These are phyloP conservation scores for Cryptoblepharus egeriae DNA, from an alignment of 2,797 vertebrate genomes.

Conservation along the genomic window DNA sequence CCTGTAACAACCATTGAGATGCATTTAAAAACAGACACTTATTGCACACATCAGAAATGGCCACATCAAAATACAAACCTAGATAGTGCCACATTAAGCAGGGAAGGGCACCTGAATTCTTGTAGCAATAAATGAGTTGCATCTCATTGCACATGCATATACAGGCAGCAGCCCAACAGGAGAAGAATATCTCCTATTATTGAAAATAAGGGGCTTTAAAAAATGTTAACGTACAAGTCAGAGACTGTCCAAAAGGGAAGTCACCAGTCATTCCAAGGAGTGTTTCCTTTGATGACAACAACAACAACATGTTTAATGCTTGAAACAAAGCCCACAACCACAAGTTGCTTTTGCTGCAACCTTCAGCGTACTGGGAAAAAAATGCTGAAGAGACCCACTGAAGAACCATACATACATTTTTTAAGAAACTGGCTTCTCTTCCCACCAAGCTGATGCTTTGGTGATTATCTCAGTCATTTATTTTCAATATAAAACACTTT, in stretches of 20 bases:
- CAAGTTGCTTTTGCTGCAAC: background rate
- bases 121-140: constrained; percentile 26
- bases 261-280: too few species aligned
- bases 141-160: background rate
- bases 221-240: too few species aligned
- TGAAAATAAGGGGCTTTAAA: background rate
- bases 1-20: constrained; percentile 31
- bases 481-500: constrained; percentile 47
- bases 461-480: constrained; percentile 45
- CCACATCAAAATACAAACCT: constrained; percentile 30
- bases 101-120: background rate
- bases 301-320: background rate
- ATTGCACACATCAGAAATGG: background rate
- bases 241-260: too few species aligned
- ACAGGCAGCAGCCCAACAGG: background rate
- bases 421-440: background rate
- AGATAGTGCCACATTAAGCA: background rate
- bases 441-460: background rate
- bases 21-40: background rate
- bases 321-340: too few species aligned
- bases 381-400: background rate
- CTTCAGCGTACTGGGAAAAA: background rate
- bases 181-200: background rate
- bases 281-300: too few species aligned
- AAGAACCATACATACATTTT: fast-evolving